Conservation (phyloP, 2,888 invertebrate species). For the Chrysodeixis includens region DNA sequence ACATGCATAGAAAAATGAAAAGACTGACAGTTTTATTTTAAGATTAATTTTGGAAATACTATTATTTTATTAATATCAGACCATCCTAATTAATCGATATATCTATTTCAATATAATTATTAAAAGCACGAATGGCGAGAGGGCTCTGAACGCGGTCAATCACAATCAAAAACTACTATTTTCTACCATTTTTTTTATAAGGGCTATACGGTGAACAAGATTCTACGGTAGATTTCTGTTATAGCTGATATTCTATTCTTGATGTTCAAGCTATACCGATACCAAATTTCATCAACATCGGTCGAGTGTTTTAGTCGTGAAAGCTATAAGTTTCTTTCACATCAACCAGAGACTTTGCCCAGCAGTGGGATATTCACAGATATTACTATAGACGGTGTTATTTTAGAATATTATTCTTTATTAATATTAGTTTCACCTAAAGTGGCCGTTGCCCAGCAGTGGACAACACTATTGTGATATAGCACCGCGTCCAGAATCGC, state of each 20-base stretch:
- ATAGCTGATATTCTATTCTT: not conserved
- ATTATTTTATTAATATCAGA: conserved; percentile 26
- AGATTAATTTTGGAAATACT: not conserved
- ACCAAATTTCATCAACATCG: no score
- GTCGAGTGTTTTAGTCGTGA: no score
- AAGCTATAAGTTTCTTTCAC: no score
- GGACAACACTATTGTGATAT: no score
- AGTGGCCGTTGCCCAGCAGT: no score
- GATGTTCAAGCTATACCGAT: no score
- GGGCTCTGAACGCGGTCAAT: conserved; percentile 44
- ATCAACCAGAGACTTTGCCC: no score
- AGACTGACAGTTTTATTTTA: not conserved
- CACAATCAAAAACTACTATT: not conserved
- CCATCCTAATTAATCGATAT: conserved; percentile 54
- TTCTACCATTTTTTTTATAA: not conserved
- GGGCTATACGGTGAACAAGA: not conserved
- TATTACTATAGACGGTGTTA: no score
- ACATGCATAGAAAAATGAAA: not conserved
- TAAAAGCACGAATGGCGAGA: conserved; percentile 84
- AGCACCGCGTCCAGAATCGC: conserved; percentile 49
- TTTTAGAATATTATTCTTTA: no score
- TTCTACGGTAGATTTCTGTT: not conserved
- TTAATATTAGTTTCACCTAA: no score
- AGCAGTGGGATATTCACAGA: no score
- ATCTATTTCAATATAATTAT: conserved; percentile 65